Evolutionary conservation across 1,140 invertebrate species (phyloP).

Genomic region (Vanessa atalanta): DNA sequence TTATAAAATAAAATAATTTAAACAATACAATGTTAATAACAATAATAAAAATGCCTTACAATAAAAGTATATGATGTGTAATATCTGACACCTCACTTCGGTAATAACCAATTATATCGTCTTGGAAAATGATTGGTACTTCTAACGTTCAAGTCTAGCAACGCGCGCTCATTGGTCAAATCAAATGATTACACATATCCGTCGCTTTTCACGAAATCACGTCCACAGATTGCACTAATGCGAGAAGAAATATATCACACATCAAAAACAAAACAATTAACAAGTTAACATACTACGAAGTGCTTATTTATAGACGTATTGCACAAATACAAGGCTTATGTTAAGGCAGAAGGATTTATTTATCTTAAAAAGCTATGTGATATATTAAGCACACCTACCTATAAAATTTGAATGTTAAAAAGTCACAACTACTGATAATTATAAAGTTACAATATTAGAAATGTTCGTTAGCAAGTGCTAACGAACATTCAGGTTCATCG

Average conservation of each 20-base stretch:
- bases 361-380: not conserved
- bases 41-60: not conserved
- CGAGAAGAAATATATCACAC: too few species aligned
- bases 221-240: too few species aligned
- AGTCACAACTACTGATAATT: not conserved
- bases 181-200: too few species aligned
- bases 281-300: not conserved
- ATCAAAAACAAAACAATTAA: not conserved
- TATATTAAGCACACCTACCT: not conserved
- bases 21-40: not conserved
- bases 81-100: too few species aligned
- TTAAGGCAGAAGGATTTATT: not conserved
- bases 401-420: not conserved
- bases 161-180: too few species aligned
- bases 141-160: too few species aligned
- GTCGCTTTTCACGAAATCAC: too few species aligned
- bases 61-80: too few species aligned
- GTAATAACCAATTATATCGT: too few species aligned
- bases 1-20: not conserved
- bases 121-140: too few species aligned
- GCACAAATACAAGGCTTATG: not conserved
- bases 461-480: not conserved
- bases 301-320: not conserved
- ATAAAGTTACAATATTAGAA: not conserved
- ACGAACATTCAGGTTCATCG: conserved; percentile 21